Evolutionary conservation across 2,888 invertebrate species (phyloP).

Genomic region (Entomobrya multifasciata): DNA sequence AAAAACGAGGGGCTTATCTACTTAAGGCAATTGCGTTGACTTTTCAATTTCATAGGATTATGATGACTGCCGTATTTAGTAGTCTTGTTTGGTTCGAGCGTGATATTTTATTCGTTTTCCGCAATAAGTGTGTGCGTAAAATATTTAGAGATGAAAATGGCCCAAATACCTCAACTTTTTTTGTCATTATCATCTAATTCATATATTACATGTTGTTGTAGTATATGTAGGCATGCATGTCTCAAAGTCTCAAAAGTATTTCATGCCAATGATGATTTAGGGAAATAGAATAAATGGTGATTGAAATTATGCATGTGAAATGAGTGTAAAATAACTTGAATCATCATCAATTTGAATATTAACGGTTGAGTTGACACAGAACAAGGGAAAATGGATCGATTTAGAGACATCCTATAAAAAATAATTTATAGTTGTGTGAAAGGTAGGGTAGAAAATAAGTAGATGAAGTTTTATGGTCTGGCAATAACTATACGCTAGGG

Average conservation of each 20-base stretch:
- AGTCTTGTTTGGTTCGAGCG: background rate
- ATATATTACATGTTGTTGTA: background rate
- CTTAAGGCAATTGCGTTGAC: no score
- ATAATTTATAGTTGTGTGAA: background rate
- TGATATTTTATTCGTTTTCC: constrained; percentile 2
- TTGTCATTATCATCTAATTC: background rate
- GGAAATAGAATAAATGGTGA: background rate
- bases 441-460: background rate
- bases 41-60: no score
- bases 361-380: constrained; percentile 47
- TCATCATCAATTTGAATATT: constrained; percentile 60
- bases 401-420: background rate
- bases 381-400: constrained; percentile 29
- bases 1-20: no score
- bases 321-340: constrained; percentile 57
- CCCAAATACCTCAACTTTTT: constrained; percentile 12
- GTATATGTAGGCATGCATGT: no score
- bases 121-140: background rate
- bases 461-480: constrained; percentile 9
- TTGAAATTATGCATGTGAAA: constrained; percentile 47
- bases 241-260: no score
- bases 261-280: background rate
- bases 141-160: background rate
- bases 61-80: background rate
- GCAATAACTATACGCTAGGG: background rate